Percentiles rank a stretch among this genome's conserved stretches.
Evolutionary conservation across 2,113 vertebrate genomes (phyloP).

Genomic region (Gila orcuttii): DNA sequence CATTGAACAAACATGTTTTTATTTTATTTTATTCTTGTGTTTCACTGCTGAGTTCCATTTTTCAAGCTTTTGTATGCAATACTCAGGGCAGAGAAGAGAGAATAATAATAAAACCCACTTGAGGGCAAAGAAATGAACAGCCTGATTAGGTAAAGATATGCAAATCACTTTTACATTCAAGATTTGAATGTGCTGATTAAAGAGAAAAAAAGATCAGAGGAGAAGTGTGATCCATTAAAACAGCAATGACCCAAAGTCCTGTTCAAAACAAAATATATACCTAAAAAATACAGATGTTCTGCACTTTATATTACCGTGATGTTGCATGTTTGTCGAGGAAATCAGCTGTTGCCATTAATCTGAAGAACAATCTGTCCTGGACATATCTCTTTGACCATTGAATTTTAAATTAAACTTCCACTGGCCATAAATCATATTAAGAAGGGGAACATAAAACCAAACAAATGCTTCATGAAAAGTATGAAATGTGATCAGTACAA

Average conservation of each 20-base stretch:
- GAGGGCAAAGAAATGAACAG: not conserved
- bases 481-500: not conserved
- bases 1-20: not conserved
- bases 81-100: not conserved
- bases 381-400: conserved; percentile 5
- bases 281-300: not conserved
- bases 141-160: conserved; percentile 5
- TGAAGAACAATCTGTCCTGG: not conserved
- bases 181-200: not conserved
- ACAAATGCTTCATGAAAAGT: not conserved
- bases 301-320: not conserved
- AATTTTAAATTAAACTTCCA: not conserved
- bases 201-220: not conserved
- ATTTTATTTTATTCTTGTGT: not conserved
- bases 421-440: conserved; percentile 2
- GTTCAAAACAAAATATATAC: not conserved
- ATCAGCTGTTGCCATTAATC: not conserved
- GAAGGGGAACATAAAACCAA: conserved; percentile 21
- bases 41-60: not conserved
- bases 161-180: conserved; percentile 1
- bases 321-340: not conserved
- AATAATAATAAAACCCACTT: no score
- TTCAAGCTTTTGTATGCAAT: not conserved
- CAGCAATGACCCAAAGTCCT: not conserved
- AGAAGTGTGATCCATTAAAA: not conserved